Percentiles rank a stretch among this genome's conserved stretches.
These are phyloP conservation scores for Corbicula japonica DNA, from an alignment of 2,888 invertebrate species.

Conservation along the genomic window DNA sequence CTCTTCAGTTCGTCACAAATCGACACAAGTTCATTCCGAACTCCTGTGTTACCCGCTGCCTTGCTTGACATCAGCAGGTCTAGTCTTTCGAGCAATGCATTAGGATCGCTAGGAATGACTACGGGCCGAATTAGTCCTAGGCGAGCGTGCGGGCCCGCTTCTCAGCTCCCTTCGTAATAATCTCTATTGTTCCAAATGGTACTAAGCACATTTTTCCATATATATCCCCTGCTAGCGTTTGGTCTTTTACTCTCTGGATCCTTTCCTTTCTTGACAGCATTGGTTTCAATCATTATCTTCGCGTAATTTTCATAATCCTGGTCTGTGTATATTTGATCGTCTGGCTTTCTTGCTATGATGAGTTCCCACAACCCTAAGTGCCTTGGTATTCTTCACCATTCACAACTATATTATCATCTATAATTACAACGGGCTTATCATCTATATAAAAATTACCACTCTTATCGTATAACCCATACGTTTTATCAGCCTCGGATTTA, in stretches of 20 bases:
- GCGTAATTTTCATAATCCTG: constrained; percentile 39
- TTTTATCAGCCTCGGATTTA: constrained; percentile 11
- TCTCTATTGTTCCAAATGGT: constrained; percentile 14
- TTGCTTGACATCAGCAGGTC: constrained; percentile 11
- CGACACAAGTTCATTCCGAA: constrained; percentile 3
- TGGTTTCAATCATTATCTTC: constrained; percentile 22
- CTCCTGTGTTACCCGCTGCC: constrained; percentile 11
- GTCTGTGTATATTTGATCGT: constrained; percentile 26
- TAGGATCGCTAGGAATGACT: constrained; percentile 14
- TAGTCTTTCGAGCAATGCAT: constrained; percentile 22
- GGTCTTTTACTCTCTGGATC: constrained; percentile 26
- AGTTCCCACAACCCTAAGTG: constrained; percentile 40
- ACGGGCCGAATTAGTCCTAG: too few relatives aligned
- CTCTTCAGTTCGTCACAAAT: constrained; percentile 17
- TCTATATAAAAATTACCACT: constrained; percentile 33
- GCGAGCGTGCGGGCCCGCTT: too few relatives aligned
- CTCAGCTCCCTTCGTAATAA: constrained; percentile 6
- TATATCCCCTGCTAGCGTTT: constrained; percentile 27
- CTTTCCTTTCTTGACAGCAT: constrained; percentile 26
- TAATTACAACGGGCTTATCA: constrained; percentile 11
- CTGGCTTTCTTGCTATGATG: constrained; percentile 22
- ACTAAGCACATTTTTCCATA: constrained; percentile 1
- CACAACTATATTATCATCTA: constrained; percentile 37
- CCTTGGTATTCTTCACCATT: constrained; percentile 32
- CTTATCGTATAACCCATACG: constrained; percentile 22